phyloP scores from a whole-genome alignment of 2,888 invertebrate genomes.

The Odiellus spinosus region DNA sequence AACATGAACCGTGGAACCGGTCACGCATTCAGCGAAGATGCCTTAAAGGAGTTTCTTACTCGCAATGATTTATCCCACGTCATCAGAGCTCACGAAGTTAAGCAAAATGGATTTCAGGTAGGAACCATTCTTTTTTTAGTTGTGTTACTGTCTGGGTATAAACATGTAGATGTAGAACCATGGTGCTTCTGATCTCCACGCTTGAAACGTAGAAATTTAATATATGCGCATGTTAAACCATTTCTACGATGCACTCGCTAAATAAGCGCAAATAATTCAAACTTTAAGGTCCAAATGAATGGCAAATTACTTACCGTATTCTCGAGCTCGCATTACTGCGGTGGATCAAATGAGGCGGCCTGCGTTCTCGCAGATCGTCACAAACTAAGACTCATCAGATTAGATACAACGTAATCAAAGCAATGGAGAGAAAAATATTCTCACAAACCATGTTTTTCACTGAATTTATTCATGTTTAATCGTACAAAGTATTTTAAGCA shows the following conservation, averaged over 20 bases:
- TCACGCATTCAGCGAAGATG: constrained; percentile 50
- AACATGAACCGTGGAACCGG: constrained; percentile 53
- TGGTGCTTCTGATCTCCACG: too few relatives aligned
- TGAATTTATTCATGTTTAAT: background rate
- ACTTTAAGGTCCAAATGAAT: constrained; percentile 44
- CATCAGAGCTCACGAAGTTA: constrained; percentile 56
- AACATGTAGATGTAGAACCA: too few relatives aligned
- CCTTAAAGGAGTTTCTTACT: constrained; percentile 48
- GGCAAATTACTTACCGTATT: constrained; percentile 55
- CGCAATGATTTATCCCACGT: constrained; percentile 51
- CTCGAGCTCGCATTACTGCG: constrained; percentile 57
- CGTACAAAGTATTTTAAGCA: background rate
- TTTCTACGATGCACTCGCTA: too few relatives aligned
- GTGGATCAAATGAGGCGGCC: constrained; percentile 53
- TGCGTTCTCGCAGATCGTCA: constrained; percentile 48
- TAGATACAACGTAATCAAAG: constrained; percentile 36
- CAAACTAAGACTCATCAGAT: constrained; percentile 45
- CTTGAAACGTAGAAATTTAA: too few relatives aligned
- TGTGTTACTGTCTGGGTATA: too few relatives aligned
- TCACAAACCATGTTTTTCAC: background rate
- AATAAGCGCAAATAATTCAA: background rate
- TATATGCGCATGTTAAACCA: too few relatives aligned
- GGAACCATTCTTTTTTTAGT: too few relatives aligned
- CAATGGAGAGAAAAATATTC: too few relatives aligned
- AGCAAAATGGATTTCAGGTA: constrained; percentile 53